Conservation (phyloP, 2,113 vertebrate genomes). For the Mormyrus iriodes region DNA sequence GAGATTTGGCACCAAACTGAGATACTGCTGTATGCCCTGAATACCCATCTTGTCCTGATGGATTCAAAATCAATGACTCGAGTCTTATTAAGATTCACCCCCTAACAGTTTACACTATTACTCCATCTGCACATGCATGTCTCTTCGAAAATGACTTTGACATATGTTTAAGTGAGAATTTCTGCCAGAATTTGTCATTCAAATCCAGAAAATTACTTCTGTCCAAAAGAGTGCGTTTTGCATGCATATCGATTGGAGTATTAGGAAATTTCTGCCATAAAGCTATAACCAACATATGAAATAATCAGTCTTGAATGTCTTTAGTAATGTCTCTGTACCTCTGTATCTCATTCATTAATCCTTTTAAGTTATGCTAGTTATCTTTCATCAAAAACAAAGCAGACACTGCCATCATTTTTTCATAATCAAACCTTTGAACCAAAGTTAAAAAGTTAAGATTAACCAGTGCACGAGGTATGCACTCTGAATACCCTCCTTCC, state of each 20-base stretch:
- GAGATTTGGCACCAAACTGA: neutral
- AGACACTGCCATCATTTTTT: neutral
- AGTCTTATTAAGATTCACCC: conserved; percentile 1
- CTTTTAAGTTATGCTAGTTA: neutral
- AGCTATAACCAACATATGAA: neutral
- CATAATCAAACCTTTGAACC: neutral
- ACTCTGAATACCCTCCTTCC: neutral
- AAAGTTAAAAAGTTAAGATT: neutral
- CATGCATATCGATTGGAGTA: neutral
- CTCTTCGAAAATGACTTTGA: neutral
- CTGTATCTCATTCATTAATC: neutral
- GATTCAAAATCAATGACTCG: conserved; percentile 10
- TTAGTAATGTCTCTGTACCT: neutral
- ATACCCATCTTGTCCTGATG: neutral
- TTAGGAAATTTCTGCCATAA: neutral
- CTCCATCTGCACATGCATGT: neutral
- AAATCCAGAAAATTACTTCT: neutral
- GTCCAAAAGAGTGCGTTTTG: neutral
- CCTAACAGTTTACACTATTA: neutral
- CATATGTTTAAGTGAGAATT: neutral
- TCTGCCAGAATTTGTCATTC: neutral
- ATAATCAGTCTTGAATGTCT: neutral
- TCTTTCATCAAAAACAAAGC: neutral
- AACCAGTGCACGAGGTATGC: neutral
- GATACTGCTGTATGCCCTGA: neutral